phyloP scores from a whole-genome alignment of 2,113 vertebrate genomes.

The Melanotaenia duboulayi region DNA sequence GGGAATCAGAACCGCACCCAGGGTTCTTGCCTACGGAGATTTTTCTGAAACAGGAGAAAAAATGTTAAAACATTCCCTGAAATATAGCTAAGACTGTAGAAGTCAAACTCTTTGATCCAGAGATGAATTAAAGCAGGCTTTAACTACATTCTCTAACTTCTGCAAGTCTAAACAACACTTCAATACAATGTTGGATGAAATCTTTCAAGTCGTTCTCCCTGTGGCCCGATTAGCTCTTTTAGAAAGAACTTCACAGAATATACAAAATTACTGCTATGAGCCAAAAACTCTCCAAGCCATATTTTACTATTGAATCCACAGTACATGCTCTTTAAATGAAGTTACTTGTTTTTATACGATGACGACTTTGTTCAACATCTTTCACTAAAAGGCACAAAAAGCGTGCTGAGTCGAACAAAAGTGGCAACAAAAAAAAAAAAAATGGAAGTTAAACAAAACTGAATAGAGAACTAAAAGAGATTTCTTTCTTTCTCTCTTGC shows the following conservation, averaged over 20 bases:
- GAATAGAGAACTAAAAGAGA: slow-evolving; percentile 30
- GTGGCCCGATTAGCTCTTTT: slow-evolving; percentile 32
- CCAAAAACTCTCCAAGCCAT: slow-evolving; percentile 32
- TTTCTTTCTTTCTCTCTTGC: not conserved
- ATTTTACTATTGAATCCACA: slow-evolving; percentile 33
- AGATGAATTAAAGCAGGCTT: not conserved
- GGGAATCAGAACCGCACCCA: not conserved
- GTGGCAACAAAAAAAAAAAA: slow-evolving; percentile 48
- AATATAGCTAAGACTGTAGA: not conserved
- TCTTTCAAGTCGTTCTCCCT: slow-evolving; percentile 23
- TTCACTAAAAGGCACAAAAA: slow-evolving; percentile 49
- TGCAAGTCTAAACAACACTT: not conserved
- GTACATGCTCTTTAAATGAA: slow-evolving; percentile 22
- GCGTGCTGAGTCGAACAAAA: slow-evolving; percentile 35
- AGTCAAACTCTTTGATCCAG: not conserved
- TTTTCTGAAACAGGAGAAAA: not conserved
- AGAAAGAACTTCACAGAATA: slow-evolving; percentile 43
- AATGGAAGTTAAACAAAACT: slow-evolving; percentile 55
- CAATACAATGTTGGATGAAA: slow-evolving; percentile 7
- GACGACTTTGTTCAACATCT: slow-evolving; percentile 52
- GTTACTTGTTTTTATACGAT: slow-evolving; percentile 38
- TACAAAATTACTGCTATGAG: slow-evolving; percentile 18
- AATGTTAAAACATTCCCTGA: not conserved
- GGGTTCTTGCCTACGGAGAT: not conserved
- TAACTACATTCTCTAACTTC: not conserved